These are phyloP conservation scores for Myrmecophaga tridactyla DNA, from an alignment of 2,113 vertebrate species.

Conservation along the genomic window DNA sequence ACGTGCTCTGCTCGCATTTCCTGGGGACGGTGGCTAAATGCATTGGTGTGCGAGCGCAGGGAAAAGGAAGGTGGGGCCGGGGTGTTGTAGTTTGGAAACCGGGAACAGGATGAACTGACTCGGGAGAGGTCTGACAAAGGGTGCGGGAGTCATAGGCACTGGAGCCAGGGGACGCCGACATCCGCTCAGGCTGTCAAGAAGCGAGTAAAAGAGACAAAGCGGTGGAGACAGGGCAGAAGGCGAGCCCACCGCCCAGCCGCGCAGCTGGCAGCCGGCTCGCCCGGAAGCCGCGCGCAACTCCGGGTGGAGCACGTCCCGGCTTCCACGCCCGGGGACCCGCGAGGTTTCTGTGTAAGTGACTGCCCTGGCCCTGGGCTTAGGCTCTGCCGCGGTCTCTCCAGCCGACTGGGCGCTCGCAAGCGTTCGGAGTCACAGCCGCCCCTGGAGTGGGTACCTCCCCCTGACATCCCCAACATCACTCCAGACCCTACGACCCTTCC, in stretches of 20 bases:
- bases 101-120: background rate
- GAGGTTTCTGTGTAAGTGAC: background rate
- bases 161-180: background rate
- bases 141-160: background rate
- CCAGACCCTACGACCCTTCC: background rate
- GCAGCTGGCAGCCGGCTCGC: background rate
- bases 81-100: background rate
- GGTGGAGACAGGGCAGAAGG: background rate
- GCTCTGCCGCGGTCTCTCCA: background rate
- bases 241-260: background rate
- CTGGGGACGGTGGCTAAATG: slow-evolving; percentile 21
- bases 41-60: background rate
- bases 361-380: background rate
- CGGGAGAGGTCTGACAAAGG: background rate
- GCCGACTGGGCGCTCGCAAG: background rate
- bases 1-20: slow-evolving; percentile 27
- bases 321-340: background rate
- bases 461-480: background rate
- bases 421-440: background rate
- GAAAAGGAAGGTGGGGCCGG: slow-evolving; percentile 37
- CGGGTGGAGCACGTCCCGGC: background rate
- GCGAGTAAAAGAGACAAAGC: background rate
- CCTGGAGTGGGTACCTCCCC: background rate
- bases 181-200: background rate
- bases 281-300: slow-evolving; percentile 34